phyloP scores from a whole-genome alignment of 2,888 invertebrate species.

The Pollenia griseotomentosa region DNA sequence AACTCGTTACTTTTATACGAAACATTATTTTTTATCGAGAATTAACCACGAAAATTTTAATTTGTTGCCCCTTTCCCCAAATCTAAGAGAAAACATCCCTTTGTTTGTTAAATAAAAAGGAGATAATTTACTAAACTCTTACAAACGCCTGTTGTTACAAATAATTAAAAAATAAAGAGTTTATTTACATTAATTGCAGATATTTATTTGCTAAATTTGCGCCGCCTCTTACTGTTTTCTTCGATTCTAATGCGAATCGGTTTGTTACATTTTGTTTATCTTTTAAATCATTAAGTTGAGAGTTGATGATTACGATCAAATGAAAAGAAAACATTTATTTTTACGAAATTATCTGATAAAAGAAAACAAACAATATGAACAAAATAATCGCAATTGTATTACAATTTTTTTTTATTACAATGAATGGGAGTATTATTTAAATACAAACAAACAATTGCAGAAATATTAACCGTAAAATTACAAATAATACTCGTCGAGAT shows the following conservation, averaged over 20 bases:
- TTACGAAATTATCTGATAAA: conserved; percentile 51
- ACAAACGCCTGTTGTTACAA: conserved; percentile 66
- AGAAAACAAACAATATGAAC: conserved; percentile 59
- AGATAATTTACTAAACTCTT: conserved; percentile 27
- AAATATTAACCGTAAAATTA: conserved; percentile 78
- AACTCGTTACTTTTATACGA: conserved; percentile 56
- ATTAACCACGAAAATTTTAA: conserved; percentile 25
- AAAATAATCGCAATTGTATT: conserved; percentile 66
- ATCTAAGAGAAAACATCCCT: conserved; percentile 13
- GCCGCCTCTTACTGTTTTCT: neutral
- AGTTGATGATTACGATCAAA: conserved; percentile 54
- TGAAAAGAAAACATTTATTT: conserved; percentile 72
- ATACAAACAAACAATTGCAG: conserved; percentile 53
- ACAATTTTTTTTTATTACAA: conserved; percentile 39
- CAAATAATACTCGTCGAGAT: conserved; percentile 80
- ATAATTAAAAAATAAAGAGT: conserved; percentile 56
- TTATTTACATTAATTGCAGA: neutral
- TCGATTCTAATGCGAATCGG: neutral
- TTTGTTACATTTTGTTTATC: conserved; percentile 48
- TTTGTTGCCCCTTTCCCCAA: neutral
- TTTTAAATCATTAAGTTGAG: conserved; percentile 69
- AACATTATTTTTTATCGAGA: conserved; percentile 12
- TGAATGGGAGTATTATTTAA: conserved; percentile 8
- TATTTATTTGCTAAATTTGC: neutral
- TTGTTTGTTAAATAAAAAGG: neutral